Base-by-base conservation (phyloP, 2,888 invertebrate genomes). In the Unio pictorum region DNA sequence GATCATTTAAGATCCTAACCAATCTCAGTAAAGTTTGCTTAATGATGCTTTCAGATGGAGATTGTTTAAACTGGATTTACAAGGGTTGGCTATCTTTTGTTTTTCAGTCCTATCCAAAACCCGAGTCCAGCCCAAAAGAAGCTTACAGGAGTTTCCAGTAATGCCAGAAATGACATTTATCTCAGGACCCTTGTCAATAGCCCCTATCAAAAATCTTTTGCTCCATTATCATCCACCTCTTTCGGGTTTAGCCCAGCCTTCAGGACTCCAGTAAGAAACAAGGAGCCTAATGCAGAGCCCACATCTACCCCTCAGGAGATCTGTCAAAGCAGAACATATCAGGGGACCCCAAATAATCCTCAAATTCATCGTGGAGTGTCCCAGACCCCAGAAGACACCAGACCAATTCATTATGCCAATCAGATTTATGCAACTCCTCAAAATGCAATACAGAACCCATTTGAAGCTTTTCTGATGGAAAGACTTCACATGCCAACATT, bases 401-500 rank as follows among this genome's bases (percentile, higher is more conserved):
- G 68, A 55, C 69, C 64, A 15, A 68, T 75, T 3, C 62, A 54
- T 6, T 67, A 73, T 56, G 57, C 68, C 17, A 73, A 59, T 18
- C 74, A 72, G 63, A 45, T 45, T 15, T 77, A 72, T 69, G 66
- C 70, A 15, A 79, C 79, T 0, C 81, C 81, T n/a, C 76, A 80
- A n/a, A 69, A 72, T 55, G 30, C 69, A 6, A 66, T 79, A 1
- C 60, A 72, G 59, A 89, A 89, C 69, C 89, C 89, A 0, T 89
- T 89, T 81, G 89, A 89, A 30, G 68, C 66, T 28, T 76, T 59
- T 11, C 73, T 80, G 3, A 61, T 82, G 17, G 83, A 85, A 54
- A 78, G 78, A 55, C 75, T 88, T 61, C 81, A 86, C 56, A 81
- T 82, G 26, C 84, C 87, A 4, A 71, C 83, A 1, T 86, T 85